Base-by-base conservation (phyloP, 2,797 vertebrate species). In the Decapterus maruadsi region DNA sequence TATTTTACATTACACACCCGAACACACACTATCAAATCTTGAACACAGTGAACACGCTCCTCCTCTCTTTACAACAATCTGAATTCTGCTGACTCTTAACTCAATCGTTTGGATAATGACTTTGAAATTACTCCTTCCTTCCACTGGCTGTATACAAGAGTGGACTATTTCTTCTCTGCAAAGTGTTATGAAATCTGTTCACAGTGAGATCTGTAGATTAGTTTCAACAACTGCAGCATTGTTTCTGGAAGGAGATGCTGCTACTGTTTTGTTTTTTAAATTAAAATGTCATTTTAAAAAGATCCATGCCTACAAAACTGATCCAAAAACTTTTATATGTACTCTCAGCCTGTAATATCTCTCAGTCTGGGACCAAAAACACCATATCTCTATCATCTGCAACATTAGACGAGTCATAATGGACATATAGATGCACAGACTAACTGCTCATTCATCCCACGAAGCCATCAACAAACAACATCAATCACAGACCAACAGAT, bases 91-190 rank as follows among this genome's bases (percentile, higher is more conserved):
- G 71, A 76, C 71, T 81, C 73, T 72, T 20, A 67, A 56, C 20
- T 73, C 59, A 43, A 26, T 50, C 40, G 42, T 40, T 38, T 43
- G 71, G 46, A 63, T 42, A 72, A 72, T 71, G 45, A 78, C 54
- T 26, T 64, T n/a, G 62, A 83, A 83, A 78, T 81, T 1, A 84
- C 77, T 83, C 78, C 77, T 78, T 66, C 46, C 46, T 78, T 66
- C 46, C 46, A 8, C 58, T 2, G 68, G 68, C 74, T 83, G 65
- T 42, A 68, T 70, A 76, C 63, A 57, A 85, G 69, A 59, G 60
- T 62, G 45, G 72, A 70, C 71, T 73, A 58, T 71, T 71, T 82
- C 51, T 51, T 34, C 22, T 65, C 40, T 17, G 48, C 19, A 74
- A 66, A 74, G 40, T 42, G 0, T 12, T 4, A 61, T 43, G 50